phyloP scores from a whole-genome alignment of 2,797 vertebrate species.

The Sebastes jordani region DNA sequence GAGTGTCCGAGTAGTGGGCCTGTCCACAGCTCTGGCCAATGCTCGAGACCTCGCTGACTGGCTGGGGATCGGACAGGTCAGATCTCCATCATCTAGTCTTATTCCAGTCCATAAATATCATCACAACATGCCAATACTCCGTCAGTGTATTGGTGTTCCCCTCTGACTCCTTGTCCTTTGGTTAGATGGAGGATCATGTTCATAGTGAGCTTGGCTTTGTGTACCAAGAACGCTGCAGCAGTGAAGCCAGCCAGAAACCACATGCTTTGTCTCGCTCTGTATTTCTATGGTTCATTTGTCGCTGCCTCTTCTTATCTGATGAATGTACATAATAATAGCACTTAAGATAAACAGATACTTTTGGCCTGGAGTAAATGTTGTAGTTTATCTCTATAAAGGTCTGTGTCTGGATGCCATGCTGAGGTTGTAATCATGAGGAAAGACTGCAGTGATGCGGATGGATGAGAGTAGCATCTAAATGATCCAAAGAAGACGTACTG shows the following conservation, averaged over 20 bases:
- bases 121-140: neutral
- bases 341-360: conserved; percentile 30
- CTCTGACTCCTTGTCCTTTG: neutral
- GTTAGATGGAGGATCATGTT: conserved; percentile 6
- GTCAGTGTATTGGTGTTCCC: neutral
- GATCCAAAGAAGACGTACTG: neutral
- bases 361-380: neutral
- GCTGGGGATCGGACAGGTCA: conserved; percentile 93
- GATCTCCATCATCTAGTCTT: neutral
- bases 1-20: conserved; percentile 91
- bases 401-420: conserved; percentile 32
- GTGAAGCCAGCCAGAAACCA: conserved; percentile 18
- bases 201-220: neutral
- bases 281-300: conserved; percentile 14
- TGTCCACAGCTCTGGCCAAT: conserved; percentile 97
- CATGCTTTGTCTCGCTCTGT: neutral
- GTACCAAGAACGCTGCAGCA: neutral
- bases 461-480: neutral
- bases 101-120: neutral
- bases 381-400: conserved; percentile 19
- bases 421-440: conserved; percentile 27
- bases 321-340: conserved; percentile 27
- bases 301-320: conserved; percentile 26
- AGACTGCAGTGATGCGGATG: neutral
- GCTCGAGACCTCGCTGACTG: conserved; percentile 98